Evolutionary conservation across 2,797 vertebrate genomes (phyloP).

Genomic region (Anguilla anguilla): DNA sequence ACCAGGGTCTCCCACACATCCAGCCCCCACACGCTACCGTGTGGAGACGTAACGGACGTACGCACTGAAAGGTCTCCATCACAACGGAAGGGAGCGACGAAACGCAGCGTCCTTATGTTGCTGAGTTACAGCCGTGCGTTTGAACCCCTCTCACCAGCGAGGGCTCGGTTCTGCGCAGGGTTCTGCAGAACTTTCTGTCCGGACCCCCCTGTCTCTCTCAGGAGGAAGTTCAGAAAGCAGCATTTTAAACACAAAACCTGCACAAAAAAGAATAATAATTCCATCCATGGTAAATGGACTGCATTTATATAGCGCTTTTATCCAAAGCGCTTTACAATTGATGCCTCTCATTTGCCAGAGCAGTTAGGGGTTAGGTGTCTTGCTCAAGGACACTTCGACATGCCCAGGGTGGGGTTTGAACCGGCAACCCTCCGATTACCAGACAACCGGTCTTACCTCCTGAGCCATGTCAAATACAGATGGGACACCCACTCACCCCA

Average conservation of each 20-base stretch:
- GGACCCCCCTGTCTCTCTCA: too few species aligned
- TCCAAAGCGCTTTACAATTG: too few species aligned
- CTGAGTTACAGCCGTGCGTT: constrained; percentile 59
- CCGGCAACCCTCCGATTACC: too few species aligned
- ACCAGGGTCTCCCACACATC: constrained; percentile 45
- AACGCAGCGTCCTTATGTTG: too few species aligned
- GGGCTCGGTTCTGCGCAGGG: constrained; percentile 27
- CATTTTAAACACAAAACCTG: neutral
- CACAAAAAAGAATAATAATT: neutral
- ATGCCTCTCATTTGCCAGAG: too few species aligned
- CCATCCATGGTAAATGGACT: too few species aligned
- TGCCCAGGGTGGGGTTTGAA: too few species aligned
- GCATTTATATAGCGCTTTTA: too few species aligned
- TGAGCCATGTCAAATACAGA: neutral
- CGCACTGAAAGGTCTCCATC: constrained; percentile 41
- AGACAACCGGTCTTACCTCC: too few species aligned
- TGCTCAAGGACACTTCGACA: too few species aligned
- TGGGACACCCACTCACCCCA: neutral
- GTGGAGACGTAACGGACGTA: constrained; percentile 66
- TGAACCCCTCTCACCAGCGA: constrained; percentile 42
- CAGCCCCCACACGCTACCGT: constrained; percentile 61
- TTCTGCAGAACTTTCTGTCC: constrained; percentile 41
- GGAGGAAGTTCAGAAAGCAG: neutral
- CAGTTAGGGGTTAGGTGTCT: too few species aligned
- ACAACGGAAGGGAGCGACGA: constrained; percentile 57